These are phyloP conservation scores for Eudasyphora cyanicolor DNA, from an alignment of 2,888 invertebrate genomes.

Conservation along the genomic window DNA sequence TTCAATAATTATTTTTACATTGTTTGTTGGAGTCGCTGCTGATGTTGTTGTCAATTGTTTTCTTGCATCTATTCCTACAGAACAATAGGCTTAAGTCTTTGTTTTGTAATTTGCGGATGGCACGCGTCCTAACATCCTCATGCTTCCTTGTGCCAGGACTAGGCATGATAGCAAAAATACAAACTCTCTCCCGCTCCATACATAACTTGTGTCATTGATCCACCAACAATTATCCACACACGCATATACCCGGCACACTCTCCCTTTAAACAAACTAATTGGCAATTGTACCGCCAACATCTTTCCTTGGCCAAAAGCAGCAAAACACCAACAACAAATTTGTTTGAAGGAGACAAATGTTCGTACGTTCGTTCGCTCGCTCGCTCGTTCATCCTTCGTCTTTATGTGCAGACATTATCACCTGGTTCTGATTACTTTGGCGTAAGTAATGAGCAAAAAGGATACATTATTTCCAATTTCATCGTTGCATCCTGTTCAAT, in stretches of 20 bases:
- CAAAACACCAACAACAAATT: no score
- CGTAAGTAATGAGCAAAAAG: conserved; percentile 21
- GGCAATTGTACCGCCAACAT: conserved; percentile 50
- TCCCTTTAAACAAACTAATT: conserved; percentile 48
- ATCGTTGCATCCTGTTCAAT: conserved; percentile 37
- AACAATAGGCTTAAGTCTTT: conserved; percentile 40
- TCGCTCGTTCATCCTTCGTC: background rate
- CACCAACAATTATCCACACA: background rate
- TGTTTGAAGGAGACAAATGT: background rate
- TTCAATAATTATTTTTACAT: conserved; percentile 31
- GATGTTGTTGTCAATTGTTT: conserved; percentile 35
- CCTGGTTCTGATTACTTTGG: conserved; percentile 58
- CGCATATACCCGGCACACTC: background rate
- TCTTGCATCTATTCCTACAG: conserved; percentile 15
- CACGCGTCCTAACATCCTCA: conserved; percentile 64
- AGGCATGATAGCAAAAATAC: background rate
- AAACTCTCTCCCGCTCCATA: conserved; percentile 4
- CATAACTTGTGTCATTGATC: background rate
- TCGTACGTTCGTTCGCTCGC: no score
- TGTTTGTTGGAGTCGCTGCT: conserved; percentile 11
- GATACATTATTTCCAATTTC: conserved; percentile 42
- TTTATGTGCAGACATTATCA: conserved; percentile 41
- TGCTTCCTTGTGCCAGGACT: background rate
- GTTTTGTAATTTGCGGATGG: conserved; percentile 66
- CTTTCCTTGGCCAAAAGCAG: background rate